phyloP scores from a whole-genome alignment of 2,797 vertebrate genomes.

The Mastacembelus armatus region DNA sequence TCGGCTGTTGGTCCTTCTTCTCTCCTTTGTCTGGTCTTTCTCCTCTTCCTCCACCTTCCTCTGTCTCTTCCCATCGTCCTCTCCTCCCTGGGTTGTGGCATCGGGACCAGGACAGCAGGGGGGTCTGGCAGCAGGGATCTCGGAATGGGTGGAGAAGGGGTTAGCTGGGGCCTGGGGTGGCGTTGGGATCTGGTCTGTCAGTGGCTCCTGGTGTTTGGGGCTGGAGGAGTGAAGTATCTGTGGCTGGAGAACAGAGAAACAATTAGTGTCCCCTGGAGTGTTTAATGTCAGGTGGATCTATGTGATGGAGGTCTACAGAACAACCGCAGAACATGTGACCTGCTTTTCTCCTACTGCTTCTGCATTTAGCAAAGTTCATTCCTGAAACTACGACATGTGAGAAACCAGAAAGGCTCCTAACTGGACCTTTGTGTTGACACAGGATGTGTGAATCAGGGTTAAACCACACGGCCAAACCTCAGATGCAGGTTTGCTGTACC shows the following conservation, averaged over 20 bases:
- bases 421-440: no score
- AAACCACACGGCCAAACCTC: no score
- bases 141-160: not conserved
- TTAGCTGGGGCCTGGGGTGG: slow-evolving; percentile 10
- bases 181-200: slow-evolving; percentile 27
- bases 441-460: no score
- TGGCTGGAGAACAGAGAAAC: slow-evolving; percentile 81
- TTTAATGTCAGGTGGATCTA: no score
- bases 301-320: no score
- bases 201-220: slow-evolving; percentile 75
- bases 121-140: not conserved
- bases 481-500: no score
- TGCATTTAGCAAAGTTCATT: no score
- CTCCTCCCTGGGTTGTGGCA: not conserved
- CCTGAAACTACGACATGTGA: no score
- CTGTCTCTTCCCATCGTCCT: not conserved
- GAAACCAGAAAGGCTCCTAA: no score
- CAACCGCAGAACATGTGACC: no score
- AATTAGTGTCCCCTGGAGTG: no score
- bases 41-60: slow-evolving; percentile 1
- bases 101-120: not conserved
- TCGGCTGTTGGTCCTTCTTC: slow-evolving; percentile 1
- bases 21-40: slow-evolving; percentile 8
- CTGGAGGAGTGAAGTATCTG: slow-evolving; percentile 93
- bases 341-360: no score